A percentile compares a stretch with the other conserved stretches of the same genome.
phyloP scores from a whole-genome alignment of 2,888 invertebrate species.

The Phyllotreta cruciferae region DNA sequence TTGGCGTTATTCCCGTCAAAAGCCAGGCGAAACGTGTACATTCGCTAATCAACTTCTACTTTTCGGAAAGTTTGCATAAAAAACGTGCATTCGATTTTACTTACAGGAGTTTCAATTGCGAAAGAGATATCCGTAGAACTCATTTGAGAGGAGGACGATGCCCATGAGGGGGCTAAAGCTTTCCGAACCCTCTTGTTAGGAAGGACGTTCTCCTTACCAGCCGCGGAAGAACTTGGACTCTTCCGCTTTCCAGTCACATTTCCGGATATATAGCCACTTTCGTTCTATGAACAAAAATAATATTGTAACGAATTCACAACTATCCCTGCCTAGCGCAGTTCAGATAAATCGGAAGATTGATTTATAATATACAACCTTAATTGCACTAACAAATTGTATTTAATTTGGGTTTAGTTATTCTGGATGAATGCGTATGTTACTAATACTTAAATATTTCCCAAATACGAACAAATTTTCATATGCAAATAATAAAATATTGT shows the following conservation, averaged over 20 bases:
- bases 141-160: conserved; percentile 56
- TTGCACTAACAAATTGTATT: no score
- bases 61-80: conserved; percentile 7
- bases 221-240: conserved; percentile 52
- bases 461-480: no score
- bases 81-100: conserved; percentile 47
- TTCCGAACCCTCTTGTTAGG: conserved; percentile 81
- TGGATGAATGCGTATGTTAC: no score
- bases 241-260: conserved; percentile 60
- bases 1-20: neutral
- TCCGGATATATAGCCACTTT: conserved; percentile 64
- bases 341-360: no score
- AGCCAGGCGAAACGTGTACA: neutral
- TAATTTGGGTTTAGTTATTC: no score
- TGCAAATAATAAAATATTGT: no score
- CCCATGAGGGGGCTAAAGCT: conserved; percentile 80
- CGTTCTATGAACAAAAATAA: conserved; percentile 59
- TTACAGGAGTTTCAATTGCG: conserved; percentile 79
- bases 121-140: conserved; percentile 70
- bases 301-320: conserved; percentile 29
- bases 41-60: no score
- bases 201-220: conserved; percentile 73
- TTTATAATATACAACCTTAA: no score
- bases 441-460: no score
- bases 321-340: conserved; percentile 6